Evolutionary conservation across 2,797 vertebrate genomes (phyloP).

Genomic region (Selene dorsalis): DNA sequence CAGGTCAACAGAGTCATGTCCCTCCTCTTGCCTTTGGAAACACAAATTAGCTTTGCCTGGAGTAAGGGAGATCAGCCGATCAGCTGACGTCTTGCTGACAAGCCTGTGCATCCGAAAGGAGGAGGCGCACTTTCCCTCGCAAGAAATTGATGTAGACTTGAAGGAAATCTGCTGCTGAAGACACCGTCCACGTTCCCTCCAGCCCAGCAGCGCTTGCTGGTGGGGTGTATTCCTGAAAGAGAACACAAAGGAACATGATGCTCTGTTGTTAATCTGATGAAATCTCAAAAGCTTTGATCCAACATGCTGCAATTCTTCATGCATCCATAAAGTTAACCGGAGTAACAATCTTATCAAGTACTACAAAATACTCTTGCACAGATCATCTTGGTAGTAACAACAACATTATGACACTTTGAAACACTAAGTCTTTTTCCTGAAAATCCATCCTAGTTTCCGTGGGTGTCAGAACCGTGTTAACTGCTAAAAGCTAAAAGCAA

Average conservation of each 20-base stretch:
- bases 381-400: background rate
- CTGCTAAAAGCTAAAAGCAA: too few species aligned
- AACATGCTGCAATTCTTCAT: background rate
- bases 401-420: background rate
- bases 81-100: constrained; percentile 87
- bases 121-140: constrained; percentile 88
- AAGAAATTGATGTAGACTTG: constrained; percentile 89
- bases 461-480: background rate
- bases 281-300: background rate
- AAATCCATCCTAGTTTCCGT: background rate
- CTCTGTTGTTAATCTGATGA: background rate
- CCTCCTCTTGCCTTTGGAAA: constrained; percentile 62
- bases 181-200: constrained; percentile 81
- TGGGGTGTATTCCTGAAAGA: constrained; percentile 79
- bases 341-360: background rate
- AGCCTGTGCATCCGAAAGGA: constrained; percentile 80
- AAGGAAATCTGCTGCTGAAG: constrained; percentile 85
- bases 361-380: background rate
- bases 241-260: constrained; percentile 19
- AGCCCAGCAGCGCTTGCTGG: constrained; percentile 54
- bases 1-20: constrained; percentile 68
- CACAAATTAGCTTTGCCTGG: constrained; percentile 64
- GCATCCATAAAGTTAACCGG: background rate
- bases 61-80: constrained; percentile 58
- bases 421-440: background rate